A percentile compares a stretch with the other conserved stretches of the same genome.
These are phyloP conservation scores for Tinamus major DNA, from an alignment of 2,797 vertebrate species.

Conservation along the genomic window DNA sequence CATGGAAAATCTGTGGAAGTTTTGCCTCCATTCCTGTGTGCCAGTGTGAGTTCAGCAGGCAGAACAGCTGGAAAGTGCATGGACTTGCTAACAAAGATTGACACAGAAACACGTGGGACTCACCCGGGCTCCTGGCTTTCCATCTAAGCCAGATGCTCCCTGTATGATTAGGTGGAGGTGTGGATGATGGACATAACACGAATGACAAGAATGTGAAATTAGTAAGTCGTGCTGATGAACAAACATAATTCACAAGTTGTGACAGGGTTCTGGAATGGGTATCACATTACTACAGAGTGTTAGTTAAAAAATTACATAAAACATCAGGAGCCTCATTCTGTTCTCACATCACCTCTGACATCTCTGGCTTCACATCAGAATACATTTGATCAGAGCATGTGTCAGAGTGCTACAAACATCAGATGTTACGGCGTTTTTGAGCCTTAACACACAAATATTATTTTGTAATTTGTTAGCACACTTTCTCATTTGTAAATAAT, in stretches of 20 bases:
- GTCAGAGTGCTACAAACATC: constrained; percentile 10
- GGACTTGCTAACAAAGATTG: constrained; percentile 15
- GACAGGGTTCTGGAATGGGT: constrained; percentile 70
- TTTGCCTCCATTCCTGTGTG: background rate
- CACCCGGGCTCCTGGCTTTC: constrained; percentile 99
- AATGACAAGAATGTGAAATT: constrained; percentile 98
- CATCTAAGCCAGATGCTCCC: constrained; percentile 99
- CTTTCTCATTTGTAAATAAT: constrained; percentile 12
- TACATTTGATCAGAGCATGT: background rate
- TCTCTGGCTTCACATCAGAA: background rate
- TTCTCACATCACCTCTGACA: background rate
- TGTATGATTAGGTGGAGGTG: constrained; percentile 89
- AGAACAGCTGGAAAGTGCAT: background rate
- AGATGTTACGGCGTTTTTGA: constrained; percentile 57
- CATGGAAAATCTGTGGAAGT: background rate
- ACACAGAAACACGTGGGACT: constrained; percentile 86
- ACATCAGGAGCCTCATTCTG: constrained; percentile 46
- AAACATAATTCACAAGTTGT: constrained; percentile 72
- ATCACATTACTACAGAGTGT: constrained; percentile 71
- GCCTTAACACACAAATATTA: constrained; percentile 38
- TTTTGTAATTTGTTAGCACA: constrained; percentile 28
- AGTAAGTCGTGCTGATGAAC: constrained; percentile 87
- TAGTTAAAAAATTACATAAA: constrained; percentile 75
- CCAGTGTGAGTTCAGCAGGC: background rate
- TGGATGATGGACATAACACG: constrained; percentile 88